These are phyloP conservation scores for Uria aalge DNA, from an alignment of 2,113 vertebrate genomes.

Conservation along the genomic window DNA sequence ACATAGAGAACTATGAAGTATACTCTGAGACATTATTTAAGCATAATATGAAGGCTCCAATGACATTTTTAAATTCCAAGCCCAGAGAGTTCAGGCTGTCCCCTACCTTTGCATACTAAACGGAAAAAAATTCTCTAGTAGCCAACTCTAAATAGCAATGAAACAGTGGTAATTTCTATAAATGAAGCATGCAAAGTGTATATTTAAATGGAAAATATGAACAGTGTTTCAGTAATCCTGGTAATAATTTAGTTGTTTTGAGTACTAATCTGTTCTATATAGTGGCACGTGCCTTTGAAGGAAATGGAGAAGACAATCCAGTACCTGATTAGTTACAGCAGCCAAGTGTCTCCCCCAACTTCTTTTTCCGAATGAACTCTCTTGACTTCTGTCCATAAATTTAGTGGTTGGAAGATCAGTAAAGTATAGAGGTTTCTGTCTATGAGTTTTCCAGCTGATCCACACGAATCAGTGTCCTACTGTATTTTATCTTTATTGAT, in stretches of 20 bases:
- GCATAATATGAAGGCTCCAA: not conserved
- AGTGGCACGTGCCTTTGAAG: not conserved
- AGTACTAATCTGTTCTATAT: not conserved
- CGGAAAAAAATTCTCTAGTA: not conserved
- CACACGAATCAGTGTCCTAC: not conserved
- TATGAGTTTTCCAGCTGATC: not conserved
- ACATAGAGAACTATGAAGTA: not conserved
- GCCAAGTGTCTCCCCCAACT: not conserved
- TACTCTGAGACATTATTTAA: not conserved
- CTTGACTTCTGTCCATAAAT: not conserved
- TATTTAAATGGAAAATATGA: not conserved
- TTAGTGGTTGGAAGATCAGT: not conserved
- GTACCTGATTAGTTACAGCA: not conserved
- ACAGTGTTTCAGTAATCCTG: not conserved
- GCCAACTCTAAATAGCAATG: not conserved
- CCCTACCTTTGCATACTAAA: not conserved
- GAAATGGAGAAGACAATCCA: not conserved
- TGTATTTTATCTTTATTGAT: conserved; percentile 73
- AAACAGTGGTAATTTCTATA: not conserved
- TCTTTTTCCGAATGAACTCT: not conserved
- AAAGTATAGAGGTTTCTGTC: not conserved
- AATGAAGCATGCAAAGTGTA: not conserved
- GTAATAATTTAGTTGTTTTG: not conserved
- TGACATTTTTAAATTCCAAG: not conserved
- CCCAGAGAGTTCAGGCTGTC: not conserved